These are phyloP conservation scores for Volucella bombylans DNA, from an alignment of 2,888 invertebrate species.

Conservation along the genomic window DNA sequence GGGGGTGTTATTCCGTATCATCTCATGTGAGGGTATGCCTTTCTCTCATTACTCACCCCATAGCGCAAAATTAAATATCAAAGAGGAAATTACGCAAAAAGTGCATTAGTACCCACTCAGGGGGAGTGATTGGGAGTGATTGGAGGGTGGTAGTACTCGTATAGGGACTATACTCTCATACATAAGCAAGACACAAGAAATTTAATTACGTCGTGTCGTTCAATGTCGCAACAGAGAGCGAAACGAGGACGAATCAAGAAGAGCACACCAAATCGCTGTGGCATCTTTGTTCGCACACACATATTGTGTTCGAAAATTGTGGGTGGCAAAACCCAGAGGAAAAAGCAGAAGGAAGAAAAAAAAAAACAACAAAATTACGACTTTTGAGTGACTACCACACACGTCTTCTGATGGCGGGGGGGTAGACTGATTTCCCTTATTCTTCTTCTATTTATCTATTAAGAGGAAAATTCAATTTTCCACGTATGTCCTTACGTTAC, in stretches of 20 bases:
- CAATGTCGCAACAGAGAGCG: constrained; percentile 34
- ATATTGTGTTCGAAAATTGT: constrained; percentile 61
- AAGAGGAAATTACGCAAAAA: constrained; percentile 68
- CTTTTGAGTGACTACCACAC: constrained; percentile 63
- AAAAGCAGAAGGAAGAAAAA: constrained; percentile 4
- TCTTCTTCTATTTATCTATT: constrained; percentile 63
- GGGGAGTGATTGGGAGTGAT: constrained; percentile 5
- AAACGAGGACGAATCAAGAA: constrained; percentile 58
- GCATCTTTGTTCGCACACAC: constrained; percentile 65
- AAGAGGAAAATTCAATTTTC: constrained; percentile 70
- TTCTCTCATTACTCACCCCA: neutral
- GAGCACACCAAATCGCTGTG: constrained; percentile 33
- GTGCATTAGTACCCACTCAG: constrained; percentile 55
- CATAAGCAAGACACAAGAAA: constrained; percentile 60
- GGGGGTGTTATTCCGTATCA: neutral
- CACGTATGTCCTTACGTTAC: constrained; percentile 15
- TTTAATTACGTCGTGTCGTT: constrained; percentile 70
- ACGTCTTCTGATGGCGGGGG: constrained; percentile 49
- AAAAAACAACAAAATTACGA: constrained; percentile 38
- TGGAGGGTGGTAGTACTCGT: no score
- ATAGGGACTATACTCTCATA: neutral
- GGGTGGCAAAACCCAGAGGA: neutral
- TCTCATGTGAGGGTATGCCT: no score
- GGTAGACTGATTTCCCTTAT: constrained; percentile 29
- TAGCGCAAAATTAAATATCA: constrained; percentile 39